phyloP scores from a whole-genome alignment of 2,888 invertebrate genomes.

The Ectemnius continuus region DNA sequence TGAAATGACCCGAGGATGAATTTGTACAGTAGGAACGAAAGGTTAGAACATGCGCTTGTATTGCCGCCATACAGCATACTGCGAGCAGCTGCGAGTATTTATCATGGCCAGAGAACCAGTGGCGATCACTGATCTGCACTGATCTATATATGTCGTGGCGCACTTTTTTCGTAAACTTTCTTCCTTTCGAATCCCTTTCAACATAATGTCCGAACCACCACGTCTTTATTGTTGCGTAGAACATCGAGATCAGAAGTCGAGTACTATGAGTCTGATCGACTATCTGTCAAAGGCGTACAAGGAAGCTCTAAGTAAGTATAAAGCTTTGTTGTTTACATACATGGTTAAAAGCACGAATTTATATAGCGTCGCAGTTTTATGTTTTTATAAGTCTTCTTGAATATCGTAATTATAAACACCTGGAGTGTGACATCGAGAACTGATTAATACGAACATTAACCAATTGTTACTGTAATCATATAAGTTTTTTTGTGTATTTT shows the following conservation, averaged over 20 bases:
- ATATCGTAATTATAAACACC: too few species aligned
- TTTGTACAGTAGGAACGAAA: slow-evolving; percentile 37
- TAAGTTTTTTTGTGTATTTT: too few species aligned
- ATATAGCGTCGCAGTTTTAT: too few species aligned
- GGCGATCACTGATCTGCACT: background rate
- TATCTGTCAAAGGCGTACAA: slow-evolving; percentile 52
- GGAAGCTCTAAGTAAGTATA: slow-evolving; percentile 66
- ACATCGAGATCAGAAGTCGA: slow-evolving; percentile 51
- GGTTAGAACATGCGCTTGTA: slow-evolving; percentile 51
- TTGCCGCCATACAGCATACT: slow-evolving; percentile 37
- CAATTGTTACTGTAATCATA: too few species aligned
- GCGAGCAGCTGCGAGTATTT: slow-evolving; percentile 1
- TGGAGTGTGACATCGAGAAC: too few species aligned
- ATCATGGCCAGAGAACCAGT: slow-evolving; percentile 31
- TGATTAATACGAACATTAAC: too few species aligned
- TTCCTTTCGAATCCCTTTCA: background rate
- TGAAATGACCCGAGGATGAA: slow-evolving; percentile 43
- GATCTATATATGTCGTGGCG: background rate
- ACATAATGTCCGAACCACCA: slow-evolving; percentile 39
- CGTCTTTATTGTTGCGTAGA: slow-evolving; percentile 48
- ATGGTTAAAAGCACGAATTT: background rate
- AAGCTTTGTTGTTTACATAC: background rate
- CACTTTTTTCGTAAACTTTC: background rate
- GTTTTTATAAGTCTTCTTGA: too few species aligned
- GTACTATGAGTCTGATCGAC: slow-evolving; percentile 50